Evolutionary conservation across 2,113 vertebrate species (phyloP), one percentile per base, ranked within the genome.

Genomic region (Trematomus loennbergii): DNA sequence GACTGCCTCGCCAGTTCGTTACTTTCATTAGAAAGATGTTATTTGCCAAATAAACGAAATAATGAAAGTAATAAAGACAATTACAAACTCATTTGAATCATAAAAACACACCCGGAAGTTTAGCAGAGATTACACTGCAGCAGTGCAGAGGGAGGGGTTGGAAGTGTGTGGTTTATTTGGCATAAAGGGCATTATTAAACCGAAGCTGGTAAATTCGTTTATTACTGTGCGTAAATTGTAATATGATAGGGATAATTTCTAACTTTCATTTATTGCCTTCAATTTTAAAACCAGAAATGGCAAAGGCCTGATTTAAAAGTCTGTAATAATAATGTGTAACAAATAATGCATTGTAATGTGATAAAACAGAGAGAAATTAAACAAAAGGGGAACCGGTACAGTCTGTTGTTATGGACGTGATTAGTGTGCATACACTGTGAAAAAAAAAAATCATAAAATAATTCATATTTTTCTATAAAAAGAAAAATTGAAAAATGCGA

Each of bases 11-110:
- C 93, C 94, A 97, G 95, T 97, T 97, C 95, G 96, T 97, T 97
- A 97, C 94, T 97, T 96, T 97, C 96, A 98, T 98, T 97, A 97
- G 83, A 93, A 94, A 96, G 95, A 97, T 96, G 94, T 97, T 97
- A 96, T 94, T 93, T 94, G 95, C 92, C 95, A 93, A 94, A 96
- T 96, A 96, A 96, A 95, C 86, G 94, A 87, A 95, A 95, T 97
- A 97, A 98, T 97, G 95, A 97, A 97, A 95, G 95, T 92, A 96
- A 96, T 96, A 95, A 97, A 97, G 94, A 94, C 93, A 97, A 98
- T 98, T 97, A 97, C 90, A 94, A 90, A 86, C 95, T 94, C 92
- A 95, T 95, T 96, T 95, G 95, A 95, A 96, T 96, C 87, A 95
- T 95, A 94, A 94, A 96, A 95, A 95, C 66, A 74, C 84, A 74